Base-by-base conservation (phyloP, 2,888 invertebrate species). In the Eupithecia vulgata region DNA sequence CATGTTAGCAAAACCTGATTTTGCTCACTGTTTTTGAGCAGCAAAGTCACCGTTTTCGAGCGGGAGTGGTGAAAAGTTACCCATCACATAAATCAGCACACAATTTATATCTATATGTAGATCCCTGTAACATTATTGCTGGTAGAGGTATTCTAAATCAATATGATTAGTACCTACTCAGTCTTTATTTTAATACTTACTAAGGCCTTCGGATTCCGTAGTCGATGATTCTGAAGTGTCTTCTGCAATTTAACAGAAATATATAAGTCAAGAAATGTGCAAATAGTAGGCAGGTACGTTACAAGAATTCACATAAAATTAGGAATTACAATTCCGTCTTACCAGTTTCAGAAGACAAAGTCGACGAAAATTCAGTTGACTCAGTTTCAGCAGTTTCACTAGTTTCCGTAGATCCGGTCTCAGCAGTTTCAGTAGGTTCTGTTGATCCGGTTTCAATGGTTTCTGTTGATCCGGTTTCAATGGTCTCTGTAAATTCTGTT, bases 161-260 rank as follows among this genome's bases (percentile, higher is more conserved):
- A 48, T 45, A 17, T 42, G n/a, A n/a, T 8, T 48, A 45, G 3
- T n/a, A 7, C 0, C 1, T 3, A 3, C 30, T 30, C 4, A 30
- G 30, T 30, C 10, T 52, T 52, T n/a, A 21, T 52, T 52, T 52
- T 0, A 57, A 30, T 64, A 72, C 78, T 68, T 75, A 78, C 78
- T 78, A 35, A 69, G 59, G 15, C 68, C 72, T 25, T 57, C 70
- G 25, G 59, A 65, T 68, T 77, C 78, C 15, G 73, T 76, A n/a
- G 77, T 74, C 64, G 76, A 71, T 0, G 72, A 45, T 35, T 45
- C 73, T 70, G 75, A 75, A 52, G 73, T 52, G 10, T 21, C 72
- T 62, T 52, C 69, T 66, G 69, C 6, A 48, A 61, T 34, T 30
- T 0, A 37, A 37, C 17, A 70, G 6, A 35, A 34, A 37, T 21